Percentiles rank a stretch among this genome's conserved stretches.
Conservation (phyloP, 1,140 invertebrate genomes). For the Trypoxylus dichotomus region DNA sequence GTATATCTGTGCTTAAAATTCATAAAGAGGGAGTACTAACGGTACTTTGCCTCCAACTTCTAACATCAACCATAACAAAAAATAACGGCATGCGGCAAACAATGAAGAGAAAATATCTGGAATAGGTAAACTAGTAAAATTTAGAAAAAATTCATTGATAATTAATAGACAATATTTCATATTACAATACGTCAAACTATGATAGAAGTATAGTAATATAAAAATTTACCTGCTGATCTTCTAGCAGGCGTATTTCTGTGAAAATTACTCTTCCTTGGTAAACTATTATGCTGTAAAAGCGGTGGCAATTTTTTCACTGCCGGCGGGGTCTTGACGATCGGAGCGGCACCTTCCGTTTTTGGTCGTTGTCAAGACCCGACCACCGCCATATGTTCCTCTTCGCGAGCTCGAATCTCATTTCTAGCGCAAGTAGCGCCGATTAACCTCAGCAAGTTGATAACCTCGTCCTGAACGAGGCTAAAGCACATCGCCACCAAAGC, state of each 20-base stretch:
- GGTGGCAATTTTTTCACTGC: slow-evolving; percentile 57
- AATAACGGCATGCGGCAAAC: no score
- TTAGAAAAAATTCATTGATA: no score
- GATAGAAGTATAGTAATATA: slow-evolving; percentile 32
- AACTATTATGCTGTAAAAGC: slow-evolving; percentile 60
- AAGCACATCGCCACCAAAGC: slow-evolving; percentile 96
- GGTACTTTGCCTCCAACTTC: no score
- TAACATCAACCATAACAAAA: no score
- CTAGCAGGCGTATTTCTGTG: slow-evolving; percentile 66
- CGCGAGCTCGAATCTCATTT: slow-evolving; percentile 48
- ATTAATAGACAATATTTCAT: no score
- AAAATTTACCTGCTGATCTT: slow-evolving; percentile 61
- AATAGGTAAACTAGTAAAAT: no score
- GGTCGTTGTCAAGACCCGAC: slow-evolving; percentile 67
- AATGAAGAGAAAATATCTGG: no score
- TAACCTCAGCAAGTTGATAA: slow-evolving; percentile 66
- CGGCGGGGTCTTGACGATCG: slow-evolving; percentile 48
- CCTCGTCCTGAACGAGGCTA: slow-evolving; percentile 92
- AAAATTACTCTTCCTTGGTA: slow-evolving; percentile 65
- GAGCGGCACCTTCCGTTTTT: slow-evolving; percentile 56
- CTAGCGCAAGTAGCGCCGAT: slow-evolving; percentile 44
- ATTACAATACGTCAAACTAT: no score
- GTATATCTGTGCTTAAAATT: no score
- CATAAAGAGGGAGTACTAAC: no score
- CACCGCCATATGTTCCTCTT: slow-evolving; percentile 58